A percentile compares a stretch with the other conserved stretches of the same genome.
phyloP scores from a whole-genome alignment of 2,797 vertebrate genomes.

The Myiothlypis coronata region DNA sequence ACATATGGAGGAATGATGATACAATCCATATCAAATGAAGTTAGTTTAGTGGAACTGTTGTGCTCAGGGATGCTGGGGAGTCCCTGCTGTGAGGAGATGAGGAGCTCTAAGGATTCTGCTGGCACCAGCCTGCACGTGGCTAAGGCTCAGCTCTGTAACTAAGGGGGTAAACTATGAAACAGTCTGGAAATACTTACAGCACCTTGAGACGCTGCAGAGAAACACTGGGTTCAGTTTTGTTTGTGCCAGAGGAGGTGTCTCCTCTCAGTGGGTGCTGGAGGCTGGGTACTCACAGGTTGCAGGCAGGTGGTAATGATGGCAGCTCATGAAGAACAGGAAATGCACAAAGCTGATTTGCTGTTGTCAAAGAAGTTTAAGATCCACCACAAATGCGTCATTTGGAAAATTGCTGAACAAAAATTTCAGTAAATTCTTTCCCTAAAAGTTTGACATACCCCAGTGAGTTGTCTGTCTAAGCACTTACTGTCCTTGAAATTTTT shows the following conservation, averaged over 20 bases:
- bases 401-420: background rate
- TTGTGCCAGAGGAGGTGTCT: background rate
- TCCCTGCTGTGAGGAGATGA: background rate
- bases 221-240: background rate
- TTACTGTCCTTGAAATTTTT: background rate
- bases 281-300: background rate
- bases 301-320: background rate
- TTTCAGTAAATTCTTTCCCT: background rate
- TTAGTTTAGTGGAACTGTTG: background rate
- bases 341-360: background rate
- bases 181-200: background rate
- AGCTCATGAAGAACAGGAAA: background rate
- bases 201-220: background rate
- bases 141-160: background rate
- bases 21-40: background rate
- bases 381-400: background rate
- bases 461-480: background rate
- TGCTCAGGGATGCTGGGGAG: background rate
- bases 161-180: background rate
- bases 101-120: background rate
- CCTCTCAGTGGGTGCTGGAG: rapidly evolving
- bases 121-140: background rate
- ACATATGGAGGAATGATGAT: background rate
- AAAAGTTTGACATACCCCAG: background rate
- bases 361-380: background rate